Percentiles rank a stretch among this genome's conserved stretches.
Conservation (phyloP, 2,113 vertebrate species). For the Hassar affinis region DNA sequence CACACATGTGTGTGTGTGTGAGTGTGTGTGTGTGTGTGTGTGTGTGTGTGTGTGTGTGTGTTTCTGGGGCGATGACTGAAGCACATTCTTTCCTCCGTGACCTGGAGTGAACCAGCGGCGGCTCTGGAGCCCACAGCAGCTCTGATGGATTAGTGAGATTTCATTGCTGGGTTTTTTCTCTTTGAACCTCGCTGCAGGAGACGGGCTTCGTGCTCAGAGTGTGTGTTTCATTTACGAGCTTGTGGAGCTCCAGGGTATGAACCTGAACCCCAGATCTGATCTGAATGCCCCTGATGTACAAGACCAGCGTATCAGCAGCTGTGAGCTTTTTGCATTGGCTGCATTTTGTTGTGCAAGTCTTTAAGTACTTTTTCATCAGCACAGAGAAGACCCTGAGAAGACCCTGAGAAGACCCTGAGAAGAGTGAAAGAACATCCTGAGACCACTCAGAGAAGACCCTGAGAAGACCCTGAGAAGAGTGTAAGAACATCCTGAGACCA, state of each 20-base stretch:
- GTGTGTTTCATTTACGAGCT: neutral
- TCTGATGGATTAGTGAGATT: slow-evolving; percentile 16
- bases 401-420: no score
- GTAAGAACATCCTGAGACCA: no score
- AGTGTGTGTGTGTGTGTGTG: neutral
- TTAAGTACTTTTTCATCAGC: no score
- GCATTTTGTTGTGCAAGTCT: no score
- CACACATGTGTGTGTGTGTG: neutral
- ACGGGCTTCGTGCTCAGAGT: neutral
- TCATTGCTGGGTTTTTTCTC: slow-evolving; percentile 5
- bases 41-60: slow-evolving; percentile 9
- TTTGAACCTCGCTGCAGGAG: neutral
- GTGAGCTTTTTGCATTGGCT: no score
- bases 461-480: no score
- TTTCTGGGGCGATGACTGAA: slow-evolving; percentile 8
- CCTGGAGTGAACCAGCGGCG: slow-evolving; percentile 8
- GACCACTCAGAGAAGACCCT: no score
- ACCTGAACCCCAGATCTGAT: neutral
- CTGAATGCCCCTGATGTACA: no score
- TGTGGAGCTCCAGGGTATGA: neutral
- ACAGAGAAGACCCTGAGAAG: no score
- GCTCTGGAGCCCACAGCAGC: neutral
- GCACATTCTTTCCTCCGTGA: slow-evolving; percentile 14
- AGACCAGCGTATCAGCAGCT: no score
- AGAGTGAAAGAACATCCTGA: no score